Percentiles rank a stretch among this genome's conserved stretches.
Conservation (phyloP, 2,113 vertebrate species). For the Cavia porcellus region DNA sequence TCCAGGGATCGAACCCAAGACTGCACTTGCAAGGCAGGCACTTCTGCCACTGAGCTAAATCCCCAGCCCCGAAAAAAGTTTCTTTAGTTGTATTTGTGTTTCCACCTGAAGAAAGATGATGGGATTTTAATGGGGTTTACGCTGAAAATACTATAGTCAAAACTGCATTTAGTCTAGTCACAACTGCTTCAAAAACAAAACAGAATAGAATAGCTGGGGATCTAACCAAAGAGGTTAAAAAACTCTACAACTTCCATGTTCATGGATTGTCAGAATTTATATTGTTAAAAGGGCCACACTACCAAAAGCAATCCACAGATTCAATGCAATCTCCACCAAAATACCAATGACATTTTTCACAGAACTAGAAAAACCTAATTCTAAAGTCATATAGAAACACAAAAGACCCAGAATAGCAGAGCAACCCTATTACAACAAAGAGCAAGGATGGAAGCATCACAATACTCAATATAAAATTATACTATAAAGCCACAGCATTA, state of each 20-base stretch:
- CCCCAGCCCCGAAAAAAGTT: neutral
- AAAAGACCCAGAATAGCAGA: neutral
- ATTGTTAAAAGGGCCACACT: neutral
- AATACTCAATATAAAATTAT: neutral
- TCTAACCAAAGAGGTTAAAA: neutral
- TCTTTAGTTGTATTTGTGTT: neutral
- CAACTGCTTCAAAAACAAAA: neutral
- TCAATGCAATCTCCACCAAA: neutral
- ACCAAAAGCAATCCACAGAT: neutral
- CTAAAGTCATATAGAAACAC: neutral
- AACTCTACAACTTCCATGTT: neutral
- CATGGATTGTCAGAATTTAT: neutral
- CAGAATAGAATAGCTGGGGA: neutral
- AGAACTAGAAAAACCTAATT: neutral
- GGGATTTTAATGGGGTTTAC: neutral
- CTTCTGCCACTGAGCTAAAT: too few relatives aligned
- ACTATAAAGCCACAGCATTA: neutral
- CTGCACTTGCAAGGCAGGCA: too few relatives aligned
- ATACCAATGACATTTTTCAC: neutral
- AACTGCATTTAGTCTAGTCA: neutral
- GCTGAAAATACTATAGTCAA: neutral
- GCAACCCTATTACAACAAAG: neutral
- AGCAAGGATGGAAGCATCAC: neutral
- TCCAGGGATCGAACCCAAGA: too few relatives aligned
- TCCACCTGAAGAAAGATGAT: neutral